Conservation (phyloP, 2,797 vertebrate species). For the Cossypha dichroa region DNA sequence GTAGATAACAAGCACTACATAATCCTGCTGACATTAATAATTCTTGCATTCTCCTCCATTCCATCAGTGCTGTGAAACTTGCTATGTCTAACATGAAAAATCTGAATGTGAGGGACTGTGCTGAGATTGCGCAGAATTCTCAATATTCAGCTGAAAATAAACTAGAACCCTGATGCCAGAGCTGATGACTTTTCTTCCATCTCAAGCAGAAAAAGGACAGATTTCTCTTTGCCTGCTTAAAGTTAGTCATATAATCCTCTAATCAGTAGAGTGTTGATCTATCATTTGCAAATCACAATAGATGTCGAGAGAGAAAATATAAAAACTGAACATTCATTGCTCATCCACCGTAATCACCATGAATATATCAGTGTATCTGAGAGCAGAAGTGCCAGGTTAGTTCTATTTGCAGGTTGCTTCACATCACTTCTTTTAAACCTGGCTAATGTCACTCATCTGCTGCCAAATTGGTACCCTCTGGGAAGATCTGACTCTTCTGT, state of each 20-base stretch:
- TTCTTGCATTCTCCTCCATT: slow-evolving; percentile 1
- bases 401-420: not conserved
- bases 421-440: not conserved
- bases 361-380: slow-evolving; percentile 5
- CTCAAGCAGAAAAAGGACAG: slow-evolving; percentile 14
- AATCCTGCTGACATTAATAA: slow-evolving; percentile 32
- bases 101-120: slow-evolving; percentile 16
- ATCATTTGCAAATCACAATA: slow-evolving; percentile 59
- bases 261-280: slow-evolving; percentile 18
- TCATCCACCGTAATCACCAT: not conserved
- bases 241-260: slow-evolving; percentile 47
- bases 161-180: slow-evolving; percentile 21
- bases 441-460: not conserved
- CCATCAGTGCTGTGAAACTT: slow-evolving; percentile 14
- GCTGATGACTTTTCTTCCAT: slow-evolving; percentile 39
- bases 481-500: not conserved
- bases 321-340: slow-evolving; percentile 16
- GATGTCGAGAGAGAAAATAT: slow-evolving; percentile 36
- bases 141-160: slow-evolving; percentile 53
- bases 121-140: slow-evolving; percentile 53
- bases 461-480: not conserved
- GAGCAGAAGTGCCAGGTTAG: not conserved
- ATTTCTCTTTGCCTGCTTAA: slow-evolving; percentile 46
- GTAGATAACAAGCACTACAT: not conserved
- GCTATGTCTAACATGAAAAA: slow-evolving; percentile 19